Conservation (phyloP, 2,797 vertebrate genomes). For the Sarcoramphus papa region DNA sequence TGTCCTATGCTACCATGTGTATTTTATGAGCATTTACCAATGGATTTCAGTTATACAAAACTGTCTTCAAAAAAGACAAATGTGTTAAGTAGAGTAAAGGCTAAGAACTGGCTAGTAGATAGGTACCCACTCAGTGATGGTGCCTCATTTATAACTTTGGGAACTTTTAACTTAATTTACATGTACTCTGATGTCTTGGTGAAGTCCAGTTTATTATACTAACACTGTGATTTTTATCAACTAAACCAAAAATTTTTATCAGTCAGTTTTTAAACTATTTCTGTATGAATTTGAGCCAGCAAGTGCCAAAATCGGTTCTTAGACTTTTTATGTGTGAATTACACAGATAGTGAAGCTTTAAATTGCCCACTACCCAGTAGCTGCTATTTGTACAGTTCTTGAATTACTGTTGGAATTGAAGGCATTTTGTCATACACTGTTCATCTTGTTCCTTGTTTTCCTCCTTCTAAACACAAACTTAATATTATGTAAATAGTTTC, state of each 20-base stretch:
- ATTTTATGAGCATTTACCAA: background rate
- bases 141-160: background rate
- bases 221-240: background rate
- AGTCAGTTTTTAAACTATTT: background rate
- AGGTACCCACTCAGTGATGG: background rate
- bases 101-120: background rate
- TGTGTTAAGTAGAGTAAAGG: background rate
- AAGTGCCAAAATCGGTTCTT: background rate
- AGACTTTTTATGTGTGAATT: background rate
- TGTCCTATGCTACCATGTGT: background rate
- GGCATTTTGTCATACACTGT: background rate
- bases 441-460: background rate
- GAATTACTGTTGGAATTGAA: background rate
- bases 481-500: background rate
- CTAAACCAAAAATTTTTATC: background rate
- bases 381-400: background rate
- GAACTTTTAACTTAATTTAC: background rate
- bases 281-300: background rate
- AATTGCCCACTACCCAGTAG: background rate
- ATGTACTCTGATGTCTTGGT: background rate
- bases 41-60: background rate
- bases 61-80: background rate
- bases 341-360: background rate
- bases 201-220: background rate
- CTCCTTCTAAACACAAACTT: background rate